Evolutionary conservation across 2,113 vertebrate species (phyloP), one percentile per base, ranked within the genome.

Genomic region (Leptobrachium ailaonicum): DNA sequence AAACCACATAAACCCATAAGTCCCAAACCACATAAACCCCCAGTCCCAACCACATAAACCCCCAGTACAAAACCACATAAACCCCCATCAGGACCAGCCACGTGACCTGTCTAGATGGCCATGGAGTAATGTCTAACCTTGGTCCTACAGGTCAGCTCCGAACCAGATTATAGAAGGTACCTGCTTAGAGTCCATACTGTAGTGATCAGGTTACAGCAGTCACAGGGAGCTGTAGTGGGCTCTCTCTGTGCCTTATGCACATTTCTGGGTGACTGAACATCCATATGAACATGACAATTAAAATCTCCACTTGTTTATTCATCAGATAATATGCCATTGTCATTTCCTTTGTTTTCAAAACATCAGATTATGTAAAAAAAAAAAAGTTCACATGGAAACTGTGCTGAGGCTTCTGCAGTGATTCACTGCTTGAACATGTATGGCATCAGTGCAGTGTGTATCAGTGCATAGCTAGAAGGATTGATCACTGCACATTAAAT

Each of bases 141-240:
- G 20, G 20, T 32, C 20, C 20, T 32, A 32, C 20, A 32, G 20
- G 20, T 32, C 20, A 32, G 20, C 20, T 32, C 20, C 20, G 20
- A 32, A 32, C 20, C 20, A 32, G 20, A 32, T 32, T 32, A 32
- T 32, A 32, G 20, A 32, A 14, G 9, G 71, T 75, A 75, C 73
- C 73, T 75, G 73, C 20, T 75, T 75, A 14, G 73, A 32, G 4
- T 75, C 73, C 73, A 75, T 75, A n/a, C 9, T 7, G 73, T 47
- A 40, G 41, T 58, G 64, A 75, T 63, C 8, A 32, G 44, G 43
- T 9, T 40, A 32, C 41, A 63, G 13, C 47, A 60, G 64, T n/a
- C 73, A 60, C 32, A 43, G 9, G 20, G 58, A 41, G 42, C 44
- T 12, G 72, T 7, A 2, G 41, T 8, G 41, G 60, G 41, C 56